Base-by-base conservation (phyloP, 2,888 invertebrate genomes). In the Meta bourneti region DNA sequence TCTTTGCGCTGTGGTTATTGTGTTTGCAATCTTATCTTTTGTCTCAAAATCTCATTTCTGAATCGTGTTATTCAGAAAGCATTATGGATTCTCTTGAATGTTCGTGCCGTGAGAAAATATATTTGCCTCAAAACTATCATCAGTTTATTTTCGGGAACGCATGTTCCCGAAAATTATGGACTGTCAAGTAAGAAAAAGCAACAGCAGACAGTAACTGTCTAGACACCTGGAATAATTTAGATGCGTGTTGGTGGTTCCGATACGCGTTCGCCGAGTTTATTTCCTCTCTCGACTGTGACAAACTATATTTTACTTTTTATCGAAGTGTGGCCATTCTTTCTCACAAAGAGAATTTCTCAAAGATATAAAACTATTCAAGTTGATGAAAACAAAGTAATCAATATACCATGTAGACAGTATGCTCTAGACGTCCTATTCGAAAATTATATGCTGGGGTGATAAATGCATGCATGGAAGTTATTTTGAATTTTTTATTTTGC, bases 61-160 rank as follows among this genome's bases (percentile, higher is more conserved):
- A 16, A 49, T 69, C 61, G 16, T n/a, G 77, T 51, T 52, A 83
- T 49, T 61, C 61, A 20, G 16, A 79, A 51, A 82, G 51, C 49
- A 77, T 77, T 85, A 49, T 48, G 77, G 85, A 85, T 77, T 77
- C 19, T 34, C 34, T 49, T 16, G 48, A 71, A 71, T 8, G 71
- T 9, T 82, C 6, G 13, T 77, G 51, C 48, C 19, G 71, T 86
- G 34, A 71, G 71, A 61, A 75, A 86, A 85, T 71, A 51, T 52
- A 48, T 80, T 80, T 79, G 71, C 71, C 71, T 69, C 52, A 87
- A 70, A 72, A 79, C 87, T 79, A 79, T 80, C 87, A 87, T 72
- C 71, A 4, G 72, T 72, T 87, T 52, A 87, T 87, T 87, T 80
- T 71, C 11, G 54, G 19, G 61, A 54, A 86, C 51, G 61, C n/a